phyloP scores from a whole-genome alignment of 2,797 vertebrate genomes.

The Pagetopsis macropterus region DNA sequence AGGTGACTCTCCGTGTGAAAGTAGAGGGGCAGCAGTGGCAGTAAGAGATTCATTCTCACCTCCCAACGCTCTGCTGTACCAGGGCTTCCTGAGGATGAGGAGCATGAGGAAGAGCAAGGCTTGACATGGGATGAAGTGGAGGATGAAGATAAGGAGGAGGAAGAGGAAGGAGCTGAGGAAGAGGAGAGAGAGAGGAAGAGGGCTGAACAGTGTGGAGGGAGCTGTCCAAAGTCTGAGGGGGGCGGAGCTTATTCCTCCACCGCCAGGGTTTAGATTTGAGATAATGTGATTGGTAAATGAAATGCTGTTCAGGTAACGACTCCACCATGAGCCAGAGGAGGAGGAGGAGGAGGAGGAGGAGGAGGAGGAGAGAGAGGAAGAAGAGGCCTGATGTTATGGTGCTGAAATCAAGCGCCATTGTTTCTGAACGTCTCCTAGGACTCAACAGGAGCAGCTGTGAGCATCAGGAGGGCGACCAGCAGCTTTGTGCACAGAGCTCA shows the following conservation, averaged over 20 bases:
- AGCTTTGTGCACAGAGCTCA: slow-evolving; percentile 26
- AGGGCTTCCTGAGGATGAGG: slow-evolving; percentile 69
- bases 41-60: slow-evolving; percentile 65
- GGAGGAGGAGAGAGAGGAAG: slow-evolving; percentile 14
- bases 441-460: slow-evolving; percentile 29
- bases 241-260: slow-evolving; percentile 70
- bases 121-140: slow-evolving; percentile 68
- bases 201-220: slow-evolving; percentile 81
- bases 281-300: too few species aligned
- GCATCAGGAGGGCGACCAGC: slow-evolving; percentile 33
- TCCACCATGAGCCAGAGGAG: slow-evolving; percentile 1
- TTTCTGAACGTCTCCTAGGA: slow-evolving; percentile 20
- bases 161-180: slow-evolving; percentile 56
- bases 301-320: too few species aligned
- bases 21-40: slow-evolving; percentile 40
- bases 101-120: slow-evolving; percentile 68
- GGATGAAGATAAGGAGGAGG: slow-evolving; percentile 59
- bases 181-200: slow-evolving; percentile 64
- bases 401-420: slow-evolving; percentile 43
- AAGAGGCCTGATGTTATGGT: slow-evolving; percentile 24
- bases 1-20: slow-evolving; percentile 11
- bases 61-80: slow-evolving; percentile 62
- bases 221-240: slow-evolving; percentile 86
- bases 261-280: slow-evolving; percentile 21
- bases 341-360: not conserved